Conservation (phyloP, 1,140 invertebrate species). For the Sesamia nonagrioides region DNA sequence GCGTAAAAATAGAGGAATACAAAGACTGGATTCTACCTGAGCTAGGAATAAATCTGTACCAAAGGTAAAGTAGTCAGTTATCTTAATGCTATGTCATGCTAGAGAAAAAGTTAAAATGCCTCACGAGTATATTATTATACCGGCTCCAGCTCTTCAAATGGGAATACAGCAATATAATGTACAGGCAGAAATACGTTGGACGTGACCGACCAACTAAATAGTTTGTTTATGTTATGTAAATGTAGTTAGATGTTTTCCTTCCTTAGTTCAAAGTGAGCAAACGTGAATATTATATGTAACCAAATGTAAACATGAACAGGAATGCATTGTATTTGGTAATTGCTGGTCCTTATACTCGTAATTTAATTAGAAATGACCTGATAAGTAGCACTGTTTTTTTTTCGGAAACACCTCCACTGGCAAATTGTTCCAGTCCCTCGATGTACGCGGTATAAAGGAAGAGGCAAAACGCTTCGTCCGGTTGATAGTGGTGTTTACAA, state of each 20-base stretch:
- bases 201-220: not conserved
- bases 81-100: not conserved
- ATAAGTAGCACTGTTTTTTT: too few species aligned
- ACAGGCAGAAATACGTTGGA: not conserved
- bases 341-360: not conserved
- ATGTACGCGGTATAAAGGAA: too few species aligned
- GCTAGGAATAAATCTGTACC: too few species aligned
- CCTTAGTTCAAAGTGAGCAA: not conserved
- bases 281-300: slow-evolving; percentile 16
- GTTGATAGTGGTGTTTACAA: too few species aligned
- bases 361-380: too few species aligned
- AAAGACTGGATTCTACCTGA: too few species aligned
- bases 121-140: not conserved
- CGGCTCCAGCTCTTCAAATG: not conserved
- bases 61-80: too few species aligned
- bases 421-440: too few species aligned
- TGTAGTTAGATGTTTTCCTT: slow-evolving; percentile 26
- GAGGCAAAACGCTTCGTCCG: too few species aligned
- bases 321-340: not conserved
- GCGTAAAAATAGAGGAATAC: too few species aligned
- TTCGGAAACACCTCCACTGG: too few species aligned
- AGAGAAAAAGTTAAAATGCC: not conserved
- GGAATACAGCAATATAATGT: not conserved
- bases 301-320: not conserved
- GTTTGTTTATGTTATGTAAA: not conserved